Evolutionary conservation across 2,888 invertebrate species (phyloP), one percentile per base, ranked within the genome.

Genomic region (Dasysyrphus albostriatus): DNA sequence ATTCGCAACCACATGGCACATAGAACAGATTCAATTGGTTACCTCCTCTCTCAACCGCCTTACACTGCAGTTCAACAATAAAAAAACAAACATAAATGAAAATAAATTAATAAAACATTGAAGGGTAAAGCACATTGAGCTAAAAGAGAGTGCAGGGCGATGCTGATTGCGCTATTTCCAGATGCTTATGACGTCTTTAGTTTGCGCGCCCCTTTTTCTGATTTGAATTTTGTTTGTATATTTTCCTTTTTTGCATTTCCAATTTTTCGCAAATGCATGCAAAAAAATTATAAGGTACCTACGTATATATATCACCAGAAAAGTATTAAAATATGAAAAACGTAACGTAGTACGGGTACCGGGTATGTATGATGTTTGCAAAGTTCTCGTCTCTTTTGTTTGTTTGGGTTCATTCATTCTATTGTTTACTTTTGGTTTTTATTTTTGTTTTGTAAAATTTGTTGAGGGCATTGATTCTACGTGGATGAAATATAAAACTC

Each of bases 91-190:
- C 69, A 47, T 49, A 81, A 85, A 85, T 85, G 73, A 63, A 87
- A 74, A 70, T 87, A 82, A 87, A 87, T 87, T 87, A 82, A 87
- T 82, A 82, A 87, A 87, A 82, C 65, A 59, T 74, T 79, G 19
- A 75, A 81, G 81, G 73, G 72, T 84, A 81, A 37, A 37, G 56
- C 34, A 75, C 51, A 69, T 14, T 47, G 37, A 19, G 61, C 44
- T 34, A 37, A 19, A 34, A 39, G 14, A 10, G 49, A 56, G 42
- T 61, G 44, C 49, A 69, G 77, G 77, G 74, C 63, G 70, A 63
- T 51, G 77, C 73, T 78, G 82, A 74, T 75, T 78, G 65, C 51
- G 61, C 58, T 42, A 65, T 56, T 61, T 79, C 83, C 87, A 83
- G 87, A 87, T 87, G 83, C 29, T 37, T 58, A 61, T 82, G 82